phyloP scores from a whole-genome alignment of 2,113 vertebrate species.

The Chloroceryle aenea region DNA sequence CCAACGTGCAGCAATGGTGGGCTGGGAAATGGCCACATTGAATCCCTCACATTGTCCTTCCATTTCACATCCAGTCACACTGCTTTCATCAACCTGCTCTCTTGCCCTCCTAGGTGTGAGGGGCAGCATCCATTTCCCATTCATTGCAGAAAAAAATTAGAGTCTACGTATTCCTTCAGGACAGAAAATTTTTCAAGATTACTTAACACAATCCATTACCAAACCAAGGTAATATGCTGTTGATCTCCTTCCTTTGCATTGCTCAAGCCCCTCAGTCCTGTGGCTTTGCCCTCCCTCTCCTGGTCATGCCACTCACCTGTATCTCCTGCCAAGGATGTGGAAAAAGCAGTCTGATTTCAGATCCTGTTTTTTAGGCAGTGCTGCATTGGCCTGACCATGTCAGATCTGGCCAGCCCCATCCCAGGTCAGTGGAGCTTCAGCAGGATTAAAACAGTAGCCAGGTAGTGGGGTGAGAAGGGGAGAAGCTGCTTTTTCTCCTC shows the following conservation, averaged over 20 bases:
- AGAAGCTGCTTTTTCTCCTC: background rate
- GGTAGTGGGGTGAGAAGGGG: background rate
- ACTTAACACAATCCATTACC: background rate
- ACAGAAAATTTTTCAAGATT: background rate
- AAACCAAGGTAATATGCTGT: fast-evolving
- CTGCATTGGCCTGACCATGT: background rate
- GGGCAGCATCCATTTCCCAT: background rate
- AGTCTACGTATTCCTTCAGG: background rate
- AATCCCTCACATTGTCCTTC: background rate
- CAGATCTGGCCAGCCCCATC: background rate
- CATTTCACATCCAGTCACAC: fast-evolving
- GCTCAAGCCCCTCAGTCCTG: background rate
- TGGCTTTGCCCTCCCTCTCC: background rate
- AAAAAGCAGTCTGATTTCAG: background rate
- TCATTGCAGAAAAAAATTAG: background rate
- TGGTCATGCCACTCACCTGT: fast-evolving
- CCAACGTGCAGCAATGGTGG: fast-evolving
- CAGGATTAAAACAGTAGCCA: background rate
- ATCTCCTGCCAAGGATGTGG: fast-evolving
- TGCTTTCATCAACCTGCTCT: background rate
- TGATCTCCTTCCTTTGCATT: background rate
- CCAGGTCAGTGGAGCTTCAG: background rate
- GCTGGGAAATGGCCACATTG: background rate
- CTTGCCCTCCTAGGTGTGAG: fast-evolving
- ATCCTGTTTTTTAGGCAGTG: background rate